Conservation (phyloP, 1,140 invertebrate species). For the Neomicropteryx cornuta region DNA sequence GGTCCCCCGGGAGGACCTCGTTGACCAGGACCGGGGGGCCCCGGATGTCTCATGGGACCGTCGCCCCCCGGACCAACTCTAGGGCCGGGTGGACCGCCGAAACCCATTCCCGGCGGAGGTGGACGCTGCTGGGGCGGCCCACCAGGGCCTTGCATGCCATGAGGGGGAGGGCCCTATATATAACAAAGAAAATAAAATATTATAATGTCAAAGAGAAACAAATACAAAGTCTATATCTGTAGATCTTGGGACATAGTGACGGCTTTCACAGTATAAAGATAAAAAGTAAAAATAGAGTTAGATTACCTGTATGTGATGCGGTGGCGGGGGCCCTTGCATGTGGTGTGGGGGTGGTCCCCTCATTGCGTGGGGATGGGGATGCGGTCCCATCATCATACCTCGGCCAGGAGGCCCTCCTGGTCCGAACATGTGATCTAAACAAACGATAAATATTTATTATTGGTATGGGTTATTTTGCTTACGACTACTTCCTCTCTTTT, state of each 20-base stretch:
- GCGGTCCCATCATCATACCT: slow-evolving; percentile 34
- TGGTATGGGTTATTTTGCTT: too few species aligned
- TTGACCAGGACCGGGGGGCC: too few species aligned
- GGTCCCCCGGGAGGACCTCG: too few species aligned
- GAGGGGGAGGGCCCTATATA: slow-evolving; percentile 28
- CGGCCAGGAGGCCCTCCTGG: slow-evolving; percentile 26
- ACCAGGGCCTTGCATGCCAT: slow-evolving; percentile 31
- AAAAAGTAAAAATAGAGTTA: background rate
- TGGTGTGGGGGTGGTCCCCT: slow-evolving; percentile 15
- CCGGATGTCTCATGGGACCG: slow-evolving; percentile 20
- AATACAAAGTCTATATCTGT: background rate
- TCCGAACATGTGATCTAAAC: too few species aligned
- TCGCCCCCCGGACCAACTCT: slow-evolving; percentile 20
- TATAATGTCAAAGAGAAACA: background rate
- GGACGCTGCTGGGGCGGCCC: slow-evolving; percentile 38
- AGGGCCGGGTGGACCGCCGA: background rate
- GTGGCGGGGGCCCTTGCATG: slow-evolving; percentile 28
- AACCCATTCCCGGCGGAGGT: slow-evolving; percentile 13
- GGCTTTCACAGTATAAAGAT: too few species aligned
- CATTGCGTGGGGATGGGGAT: slow-evolving; percentile 26
- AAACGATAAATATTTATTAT: too few species aligned
- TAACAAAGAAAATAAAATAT: background rate
- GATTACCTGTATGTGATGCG: slow-evolving; percentile 24
- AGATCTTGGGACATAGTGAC: too few species aligned
- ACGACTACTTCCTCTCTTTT: too few species aligned